A percentile compares a stretch with the other conserved stretches of the same genome.
These are phyloP conservation scores for Monomorium pharaonis DNA, from an alignment of 1,140 invertebrate genomes.

Conservation along the genomic window DNA sequence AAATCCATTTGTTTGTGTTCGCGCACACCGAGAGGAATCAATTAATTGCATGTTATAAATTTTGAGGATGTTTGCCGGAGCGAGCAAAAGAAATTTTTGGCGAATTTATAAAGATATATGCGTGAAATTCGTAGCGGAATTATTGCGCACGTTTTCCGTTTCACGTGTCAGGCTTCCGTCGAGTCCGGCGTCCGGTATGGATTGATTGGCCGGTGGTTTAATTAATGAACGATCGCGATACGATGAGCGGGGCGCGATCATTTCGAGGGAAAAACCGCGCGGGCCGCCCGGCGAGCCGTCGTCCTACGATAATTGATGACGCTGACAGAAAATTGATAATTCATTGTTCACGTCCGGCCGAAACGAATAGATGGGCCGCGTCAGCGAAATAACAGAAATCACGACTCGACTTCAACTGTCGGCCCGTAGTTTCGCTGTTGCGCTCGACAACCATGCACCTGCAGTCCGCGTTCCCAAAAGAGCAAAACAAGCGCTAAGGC, in stretches of 20 bases:
- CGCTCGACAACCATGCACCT: conserved; percentile 15
- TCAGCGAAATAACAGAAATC: conserved; percentile 57
- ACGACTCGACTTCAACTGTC: conserved; percentile 10
- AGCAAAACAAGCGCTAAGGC: not conserved
- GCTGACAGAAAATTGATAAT: conserved; percentile 61
- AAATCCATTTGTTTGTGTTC: not conserved
- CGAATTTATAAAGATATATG: conserved; percentile 33
- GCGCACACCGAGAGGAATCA: not conserved
- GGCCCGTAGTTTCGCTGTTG: not conserved
- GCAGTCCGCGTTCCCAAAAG: not conserved
- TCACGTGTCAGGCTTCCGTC: conserved; percentile 45
- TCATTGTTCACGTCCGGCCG: conserved; percentile 50
- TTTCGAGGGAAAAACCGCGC: conserved; percentile 41
- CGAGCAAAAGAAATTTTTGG: not conserved
- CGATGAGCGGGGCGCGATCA: conserved; percentile 44
- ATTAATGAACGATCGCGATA: conserved; percentile 56
- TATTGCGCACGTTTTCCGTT: conserved; percentile 38
- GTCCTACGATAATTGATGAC: conserved; percentile 57
- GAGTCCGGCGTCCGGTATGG: conserved; percentile 19
- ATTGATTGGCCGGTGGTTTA: conserved; percentile 56
- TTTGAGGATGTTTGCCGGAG: not conserved
- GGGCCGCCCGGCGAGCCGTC: not conserved
- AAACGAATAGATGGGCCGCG: conserved; percentile 30
- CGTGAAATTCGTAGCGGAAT: conserved; percentile 38
- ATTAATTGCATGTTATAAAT: not conserved